Evolutionary conservation across 2,888 invertebrate species (phyloP).

Genomic region (Cabera pusaria): DNA sequence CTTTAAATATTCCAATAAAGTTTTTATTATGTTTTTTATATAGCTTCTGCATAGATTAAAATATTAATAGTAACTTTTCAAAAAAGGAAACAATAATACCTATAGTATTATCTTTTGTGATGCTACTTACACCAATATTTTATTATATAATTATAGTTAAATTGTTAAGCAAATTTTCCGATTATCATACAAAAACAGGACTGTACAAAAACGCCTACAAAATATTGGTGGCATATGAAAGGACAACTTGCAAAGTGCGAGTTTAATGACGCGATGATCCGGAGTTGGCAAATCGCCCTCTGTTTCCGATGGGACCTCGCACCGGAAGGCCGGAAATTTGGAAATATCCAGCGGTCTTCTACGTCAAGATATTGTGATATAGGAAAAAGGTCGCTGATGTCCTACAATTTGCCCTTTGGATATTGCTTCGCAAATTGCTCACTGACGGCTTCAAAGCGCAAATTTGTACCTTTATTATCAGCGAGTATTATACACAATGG

Average conservation of each 20-base stretch:
- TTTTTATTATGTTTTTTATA: too few species aligned
- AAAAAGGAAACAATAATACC: too few species aligned
- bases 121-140: too few species aligned
- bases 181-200: too few species aligned
- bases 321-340: conserved; percentile 66
- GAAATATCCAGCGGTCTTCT: conserved; percentile 49
- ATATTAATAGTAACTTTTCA: too few species aligned
- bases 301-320: conserved; percentile 55
- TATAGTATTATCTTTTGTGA: too few species aligned
- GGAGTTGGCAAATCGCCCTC: conserved; percentile 65
- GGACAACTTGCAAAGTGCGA: conserved; percentile 23
- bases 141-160: too few species aligned
- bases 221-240: too few species aligned
- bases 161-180: too few species aligned
- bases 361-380: conserved; percentile 41
- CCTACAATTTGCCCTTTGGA: conserved; percentile 26
- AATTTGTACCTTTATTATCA: conserved; percentile 17
- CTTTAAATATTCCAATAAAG: too few species aligned
- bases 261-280: conserved; percentile 46
- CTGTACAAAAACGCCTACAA: too few species aligned
- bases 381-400: conserved; percentile 32
- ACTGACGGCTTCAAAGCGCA: conserved; percentile 11
- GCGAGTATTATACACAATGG: background rate
- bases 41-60: too few species aligned
- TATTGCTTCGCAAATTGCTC: conserved; percentile 24